Base-by-base conservation (phyloP, 2,888 invertebrate genomes). In the Cantharis flavilabris region DNA sequence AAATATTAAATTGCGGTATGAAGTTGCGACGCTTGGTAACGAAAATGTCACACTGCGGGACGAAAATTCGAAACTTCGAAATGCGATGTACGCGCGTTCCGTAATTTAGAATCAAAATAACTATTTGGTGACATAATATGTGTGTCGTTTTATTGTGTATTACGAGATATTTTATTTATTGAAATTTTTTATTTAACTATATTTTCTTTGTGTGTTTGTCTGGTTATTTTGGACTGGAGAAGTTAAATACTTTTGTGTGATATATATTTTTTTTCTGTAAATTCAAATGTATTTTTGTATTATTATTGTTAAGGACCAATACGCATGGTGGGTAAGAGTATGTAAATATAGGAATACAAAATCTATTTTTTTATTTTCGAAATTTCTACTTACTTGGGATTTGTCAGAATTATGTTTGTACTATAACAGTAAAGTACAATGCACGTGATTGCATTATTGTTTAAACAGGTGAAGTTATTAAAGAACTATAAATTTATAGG, bases 1-100 rank as follows among this genome's bases (percentile, higher is more conserved):
- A 88, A 95, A 96, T 87, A 90, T 94, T n/a, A 93, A 94, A 85
- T 88, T 97, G 20, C 91, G 93, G 73, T 93, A 93, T 73, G 93
- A 94, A 85, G 88, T 81, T 14, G 81, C 84, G 0, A 80, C 84
- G 0, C 75, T 85, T 67, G 82, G 83, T 73, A 83, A 81, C 18
- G 86, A 86, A 79, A 77, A 80, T 72, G 84, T 49, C n/a, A n/a
- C 49, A 7, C 49, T 49, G 49, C n/a, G 49, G 7, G 49, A 49
- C n/a, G 49, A 49, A 49, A 49, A n/a, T 9, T 49, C 49, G 5
- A 49, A 49, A n/a, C 49, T 49, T n/a, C 49, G 49, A 49, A 49
- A 49, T 7, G 49, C 49, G 13, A n/a, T 49, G n/a, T 49, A n/a
- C 49, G 49, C 49, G 49, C 49, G 49, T 7, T 49, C 49, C 0